phyloP scores from a whole-genome alignment of 2,888 invertebrate species.

The Lepidochrysops patricia region DNA sequence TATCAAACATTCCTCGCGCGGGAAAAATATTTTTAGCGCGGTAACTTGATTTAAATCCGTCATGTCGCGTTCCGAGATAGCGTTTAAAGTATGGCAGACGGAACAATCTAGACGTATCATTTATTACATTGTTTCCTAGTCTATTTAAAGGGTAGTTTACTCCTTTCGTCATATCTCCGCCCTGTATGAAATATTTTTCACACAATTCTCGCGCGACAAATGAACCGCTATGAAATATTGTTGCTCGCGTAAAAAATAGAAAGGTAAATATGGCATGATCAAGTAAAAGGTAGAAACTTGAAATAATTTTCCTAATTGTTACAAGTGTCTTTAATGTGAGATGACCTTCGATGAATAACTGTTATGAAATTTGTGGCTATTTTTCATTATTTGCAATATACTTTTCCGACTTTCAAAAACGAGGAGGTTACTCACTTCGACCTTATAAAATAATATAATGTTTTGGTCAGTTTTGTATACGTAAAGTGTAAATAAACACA shows the following conservation, averaged over 20 bases:
- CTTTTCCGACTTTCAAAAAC: too few species aligned
- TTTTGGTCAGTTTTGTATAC: too few species aligned
- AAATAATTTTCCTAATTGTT: not conserved
- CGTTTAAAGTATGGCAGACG: conserved; percentile 24
- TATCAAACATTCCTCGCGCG: conserved; percentile 2
- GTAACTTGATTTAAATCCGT: conserved; percentile 10
- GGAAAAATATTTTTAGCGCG: conserved; percentile 1
- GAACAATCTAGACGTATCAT: conserved; percentile 22
- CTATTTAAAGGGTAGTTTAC: conserved; percentile 29
- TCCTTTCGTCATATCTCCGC: conserved; percentile 25
- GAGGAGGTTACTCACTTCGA: too few species aligned
- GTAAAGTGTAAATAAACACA: too few species aligned
- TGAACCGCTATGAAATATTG: not conserved
- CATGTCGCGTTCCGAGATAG: conserved; percentile 21
- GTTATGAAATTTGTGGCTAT: too few species aligned
- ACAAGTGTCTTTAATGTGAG: too few species aligned
- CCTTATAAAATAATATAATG: too few species aligned
- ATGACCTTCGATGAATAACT: too few species aligned
- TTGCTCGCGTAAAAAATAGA: too few species aligned
- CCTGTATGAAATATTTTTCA: conserved; percentile 24
- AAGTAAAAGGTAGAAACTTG: too few species aligned
- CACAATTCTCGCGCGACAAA: conserved; percentile 12
- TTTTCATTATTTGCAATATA: too few species aligned
- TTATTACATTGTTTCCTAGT: conserved; percentile 28
- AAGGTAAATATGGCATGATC: too few species aligned